Percentiles rank a stretch among this genome's conserved stretches.
These are phyloP conservation scores for Disparrhopalites patrizii DNA, from an alignment of 2,888 invertebrate genomes.

Conservation along the genomic window DNA sequence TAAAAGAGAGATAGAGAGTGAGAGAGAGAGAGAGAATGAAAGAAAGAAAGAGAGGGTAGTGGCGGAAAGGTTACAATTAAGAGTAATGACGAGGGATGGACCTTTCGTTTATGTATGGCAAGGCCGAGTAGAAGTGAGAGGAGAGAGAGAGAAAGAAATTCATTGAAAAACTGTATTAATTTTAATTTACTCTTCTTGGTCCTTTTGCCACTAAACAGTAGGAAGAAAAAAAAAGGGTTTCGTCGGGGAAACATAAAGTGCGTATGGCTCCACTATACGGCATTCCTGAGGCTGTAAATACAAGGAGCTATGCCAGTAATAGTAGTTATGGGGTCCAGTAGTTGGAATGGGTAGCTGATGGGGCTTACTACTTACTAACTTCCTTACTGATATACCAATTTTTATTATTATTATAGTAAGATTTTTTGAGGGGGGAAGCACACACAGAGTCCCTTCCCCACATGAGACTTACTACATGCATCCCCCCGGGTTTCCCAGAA, in stretches of 20 bases:
- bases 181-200: conserved; percentile 24
- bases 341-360: background rate
- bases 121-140: no score
- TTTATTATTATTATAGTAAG: no score
- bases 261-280: background rate
- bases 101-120: conserved; percentile 7
- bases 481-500: background rate
- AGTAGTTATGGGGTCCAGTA: background rate
- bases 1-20: no score
- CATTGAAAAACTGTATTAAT: conserved; percentile 27
- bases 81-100: conserved; percentile 15
- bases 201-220: background rate
- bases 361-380: no score
- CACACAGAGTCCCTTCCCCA: background rate
- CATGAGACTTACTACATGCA: background rate
- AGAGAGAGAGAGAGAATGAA: no score
- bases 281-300: conserved; percentile 7
- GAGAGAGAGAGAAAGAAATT: no score
- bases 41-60: no score
- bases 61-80: conserved; percentile 7
- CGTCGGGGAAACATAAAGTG: background rate
- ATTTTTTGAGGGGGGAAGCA: no score
- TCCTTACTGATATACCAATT: no score
- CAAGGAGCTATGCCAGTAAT: conserved; percentile 2
- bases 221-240: background rate